phyloP scores from a whole-genome alignment of 2,113 vertebrate species.

The Larimichthys polyactis region DNA sequence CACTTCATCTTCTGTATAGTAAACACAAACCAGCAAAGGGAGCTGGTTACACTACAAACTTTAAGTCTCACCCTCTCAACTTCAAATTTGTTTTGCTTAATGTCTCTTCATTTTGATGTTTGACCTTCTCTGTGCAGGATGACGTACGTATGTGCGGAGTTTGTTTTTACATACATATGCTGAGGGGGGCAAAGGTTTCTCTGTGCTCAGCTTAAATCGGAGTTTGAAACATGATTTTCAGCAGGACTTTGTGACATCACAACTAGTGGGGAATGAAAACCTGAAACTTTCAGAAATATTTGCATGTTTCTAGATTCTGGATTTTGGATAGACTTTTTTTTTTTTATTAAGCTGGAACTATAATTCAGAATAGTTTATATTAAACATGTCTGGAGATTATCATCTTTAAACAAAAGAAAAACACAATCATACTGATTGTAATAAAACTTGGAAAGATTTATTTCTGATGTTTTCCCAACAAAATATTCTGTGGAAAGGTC shows the following conservation, averaged over 20 bases:
- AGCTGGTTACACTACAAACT: conserved; percentile 38
- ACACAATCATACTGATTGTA: background rate
- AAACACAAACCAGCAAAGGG: conserved; percentile 37
- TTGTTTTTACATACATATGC: background rate
- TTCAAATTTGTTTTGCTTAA: background rate
- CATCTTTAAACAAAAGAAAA: background rate
- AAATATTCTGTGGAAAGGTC: conserved; percentile 1
- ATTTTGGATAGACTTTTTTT: background rate
- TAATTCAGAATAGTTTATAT: background rate
- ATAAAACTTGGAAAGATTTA: background rate
- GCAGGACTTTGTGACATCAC: background rate
- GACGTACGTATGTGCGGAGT: background rate
- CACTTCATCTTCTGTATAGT: conserved; percentile 29
- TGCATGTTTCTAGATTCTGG: background rate
- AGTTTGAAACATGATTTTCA: background rate
- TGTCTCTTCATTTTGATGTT: conserved; percentile 18
- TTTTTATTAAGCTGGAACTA: background rate
- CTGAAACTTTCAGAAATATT: background rate
- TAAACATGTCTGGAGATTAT: background rate
- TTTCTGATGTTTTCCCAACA: background rate
- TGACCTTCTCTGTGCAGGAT: background rate
- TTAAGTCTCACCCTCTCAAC: background rate
- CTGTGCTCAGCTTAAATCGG: background rate
- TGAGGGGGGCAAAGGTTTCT: too few species aligned
- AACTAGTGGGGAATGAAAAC: background rate